Conservation (phyloP, 2,113 vertebrate species). For the Cololabis saira region DNA sequence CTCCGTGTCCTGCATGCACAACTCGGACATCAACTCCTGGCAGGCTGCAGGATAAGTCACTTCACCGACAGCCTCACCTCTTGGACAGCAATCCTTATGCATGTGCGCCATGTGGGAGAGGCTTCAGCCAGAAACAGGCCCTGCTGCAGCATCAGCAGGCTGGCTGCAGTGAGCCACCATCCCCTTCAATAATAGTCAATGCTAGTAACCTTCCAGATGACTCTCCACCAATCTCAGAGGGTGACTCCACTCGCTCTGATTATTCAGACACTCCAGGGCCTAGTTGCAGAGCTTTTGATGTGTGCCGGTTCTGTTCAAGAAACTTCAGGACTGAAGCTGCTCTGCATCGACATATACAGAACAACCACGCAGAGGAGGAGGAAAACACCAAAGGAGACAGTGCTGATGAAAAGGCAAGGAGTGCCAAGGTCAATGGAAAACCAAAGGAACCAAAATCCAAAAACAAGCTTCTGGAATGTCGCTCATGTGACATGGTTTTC, state of each 20-base stretch:
- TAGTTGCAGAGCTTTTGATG: background rate
- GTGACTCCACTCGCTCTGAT: conserved; percentile 33
- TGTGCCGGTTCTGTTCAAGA: conserved; percentile 56
- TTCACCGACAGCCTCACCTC: conserved; percentile 45
- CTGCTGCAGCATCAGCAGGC: conserved; percentile 79
- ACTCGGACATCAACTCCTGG: conserved; percentile 4
- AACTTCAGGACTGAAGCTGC: conserved; percentile 53
- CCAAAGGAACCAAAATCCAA: conserved; percentile 19
- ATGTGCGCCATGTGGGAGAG: conserved; percentile 72
- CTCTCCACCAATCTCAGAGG: conserved; percentile 46
- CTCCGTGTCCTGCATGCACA: conserved; percentile 34
- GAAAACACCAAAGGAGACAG: conserved; percentile 16
- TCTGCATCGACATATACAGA: conserved; percentile 54
- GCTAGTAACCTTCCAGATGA: conserved; percentile 27
- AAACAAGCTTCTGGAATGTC: conserved; percentile 59
- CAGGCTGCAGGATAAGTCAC: conserved; percentile 24
- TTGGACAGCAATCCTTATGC: conserved; percentile 64
- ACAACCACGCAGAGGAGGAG: conserved; percentile 24
- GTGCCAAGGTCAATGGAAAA: background rate
- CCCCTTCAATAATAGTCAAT: conserved; percentile 7
- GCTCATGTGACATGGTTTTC: conserved; percentile 78
- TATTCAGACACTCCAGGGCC: conserved; percentile 35
- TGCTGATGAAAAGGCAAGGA: background rate
- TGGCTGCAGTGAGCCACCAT: conserved; percentile 46
- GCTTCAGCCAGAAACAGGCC: conserved; percentile 76